Evolutionary conservation across 2,888 invertebrate species (phyloP), one percentile per base, ranked within the genome.

Genomic region (Cylindroiulus punctatus): DNA sequence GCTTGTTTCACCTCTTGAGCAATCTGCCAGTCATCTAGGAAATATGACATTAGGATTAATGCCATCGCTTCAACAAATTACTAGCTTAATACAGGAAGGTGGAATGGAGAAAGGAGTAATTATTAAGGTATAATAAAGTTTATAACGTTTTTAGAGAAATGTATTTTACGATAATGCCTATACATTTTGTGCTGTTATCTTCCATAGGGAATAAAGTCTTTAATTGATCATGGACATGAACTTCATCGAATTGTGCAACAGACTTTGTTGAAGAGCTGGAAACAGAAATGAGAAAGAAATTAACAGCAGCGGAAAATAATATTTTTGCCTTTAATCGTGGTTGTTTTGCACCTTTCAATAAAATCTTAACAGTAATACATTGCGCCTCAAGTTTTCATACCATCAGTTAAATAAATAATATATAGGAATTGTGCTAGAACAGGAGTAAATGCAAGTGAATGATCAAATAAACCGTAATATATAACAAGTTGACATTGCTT

Each of bases 61-160:
- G 87, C 85, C 87, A 19, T 85, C 87, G 10, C 81, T 87, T 14
- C 84, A 86, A 81, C 87, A 87, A 82, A 81, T 85, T 22, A 82
- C 87, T 26, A 32, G 32, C 40, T 36, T 87, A 19, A 32, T 87
- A 36, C 85, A 87, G 26, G 81, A 87, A 40, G 87, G 87, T 26
- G 76, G 32, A 12, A 40, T 87, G 17, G 81, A 85, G 30, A 87
- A 87, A 30, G 42, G 30, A 81, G 14, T 40, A 81, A 82, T 30
- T 30, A 19, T 85, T 44, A 44, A 85, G 44, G 87, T 85, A 87
- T 12, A 42, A 30, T 32, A 22, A 85, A 36, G 65, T 44, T 36
- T 4, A 12, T 19, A 44, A 26, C 36, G 2, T 30, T 84, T 52
- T 57, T 44, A 52, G 19, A 12, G 1, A 82, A 40, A 82, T 26